These are phyloP conservation scores for Spicauda simplicius DNA, from an alignment of 2,888 invertebrate species.

Conservation along the genomic window DNA sequence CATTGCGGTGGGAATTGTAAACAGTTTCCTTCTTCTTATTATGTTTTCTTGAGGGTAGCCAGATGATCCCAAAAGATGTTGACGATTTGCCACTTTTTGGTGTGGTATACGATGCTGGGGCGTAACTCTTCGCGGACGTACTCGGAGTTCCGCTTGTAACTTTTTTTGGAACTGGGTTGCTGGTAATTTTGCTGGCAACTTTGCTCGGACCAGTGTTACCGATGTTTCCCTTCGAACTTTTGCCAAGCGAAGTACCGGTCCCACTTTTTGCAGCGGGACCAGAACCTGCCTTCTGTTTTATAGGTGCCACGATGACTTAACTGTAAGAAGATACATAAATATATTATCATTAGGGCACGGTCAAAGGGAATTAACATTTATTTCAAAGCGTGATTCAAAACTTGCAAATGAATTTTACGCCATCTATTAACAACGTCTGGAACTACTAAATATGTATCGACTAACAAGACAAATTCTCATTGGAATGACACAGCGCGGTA, in stretches of 20 bases:
- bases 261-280: constrained; percentile 62
- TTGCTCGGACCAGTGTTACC: constrained; percentile 3
- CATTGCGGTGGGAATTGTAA: constrained; percentile 61
- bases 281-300: constrained; percentile 57
- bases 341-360: background rate
- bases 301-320: constrained; percentile 57
- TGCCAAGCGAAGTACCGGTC: constrained; percentile 40
- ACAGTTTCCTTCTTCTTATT: constrained; percentile 68
- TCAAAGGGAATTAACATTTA: too few species aligned
- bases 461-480: too few species aligned
- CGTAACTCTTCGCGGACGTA: constrained; percentile 51
- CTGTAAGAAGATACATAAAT: background rate
- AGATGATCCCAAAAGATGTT: constrained; percentile 68
- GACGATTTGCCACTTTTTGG: constrained; percentile 60
- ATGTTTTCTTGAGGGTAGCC: constrained; percentile 68
- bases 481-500: too few species aligned
- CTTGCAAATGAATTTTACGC: too few species aligned
- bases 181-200: constrained; percentile 16
- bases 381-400: too few species aligned
- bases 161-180: constrained; percentile 24
- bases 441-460: too few species aligned
- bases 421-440: too few species aligned
- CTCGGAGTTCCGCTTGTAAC: constrained; percentile 38
- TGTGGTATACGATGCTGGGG: constrained; percentile 49
- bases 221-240: constrained; percentile 37